Evolutionary conservation across 2,797 vertebrate genomes (phyloP).

Genomic region (Selene dorsalis): DNA sequence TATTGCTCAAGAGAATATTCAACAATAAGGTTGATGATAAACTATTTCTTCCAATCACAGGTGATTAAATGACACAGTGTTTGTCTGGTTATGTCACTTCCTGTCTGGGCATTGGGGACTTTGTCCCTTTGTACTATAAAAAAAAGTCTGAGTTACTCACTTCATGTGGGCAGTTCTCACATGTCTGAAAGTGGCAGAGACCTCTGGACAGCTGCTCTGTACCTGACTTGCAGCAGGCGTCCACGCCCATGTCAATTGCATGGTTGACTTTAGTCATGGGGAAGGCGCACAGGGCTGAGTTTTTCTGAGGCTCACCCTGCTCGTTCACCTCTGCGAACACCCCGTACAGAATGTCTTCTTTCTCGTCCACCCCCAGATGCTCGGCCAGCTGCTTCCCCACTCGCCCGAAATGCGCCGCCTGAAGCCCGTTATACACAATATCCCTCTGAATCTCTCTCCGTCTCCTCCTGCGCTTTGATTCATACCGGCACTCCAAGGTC

Average conservation of each 20-base stretch:
- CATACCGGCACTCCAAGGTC: constrained; percentile 87
- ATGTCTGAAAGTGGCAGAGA: constrained; percentile 88
- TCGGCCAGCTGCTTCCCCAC: constrained; percentile 83
- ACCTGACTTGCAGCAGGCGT: constrained; percentile 82
- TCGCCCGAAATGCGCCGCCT: constrained; percentile 86
- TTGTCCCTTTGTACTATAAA: constrained; percentile 40
- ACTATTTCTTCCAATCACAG: neutral
- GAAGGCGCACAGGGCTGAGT: constrained; percentile 92
- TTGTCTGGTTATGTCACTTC: constrained; percentile 61
- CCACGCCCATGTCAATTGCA: constrained; percentile 86
- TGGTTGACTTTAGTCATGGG: constrained; percentile 82
- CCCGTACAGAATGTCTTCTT: constrained; percentile 88
- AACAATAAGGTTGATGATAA: constrained; percentile 34
- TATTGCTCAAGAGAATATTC: constrained; percentile 19
- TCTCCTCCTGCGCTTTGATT: constrained; percentile 84
- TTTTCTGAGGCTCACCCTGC: constrained; percentile 44
- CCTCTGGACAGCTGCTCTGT: constrained; percentile 82
- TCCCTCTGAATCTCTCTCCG: constrained; percentile 48
- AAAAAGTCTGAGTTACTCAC: constrained; percentile 77
- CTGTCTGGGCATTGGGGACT: constrained; percentile 43
- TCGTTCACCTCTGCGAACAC: constrained; percentile 85
- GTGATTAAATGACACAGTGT: constrained; percentile 56
- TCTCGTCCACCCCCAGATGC: constrained; percentile 79
- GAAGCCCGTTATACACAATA: constrained; percentile 88
- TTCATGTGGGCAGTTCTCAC: constrained; percentile 88